A percentile compares a stretch with the other conserved stretches of the same genome.
phyloP scores from a whole-genome alignment of 1,140 invertebrate species.

The Littorina saxatilis region DNA sequence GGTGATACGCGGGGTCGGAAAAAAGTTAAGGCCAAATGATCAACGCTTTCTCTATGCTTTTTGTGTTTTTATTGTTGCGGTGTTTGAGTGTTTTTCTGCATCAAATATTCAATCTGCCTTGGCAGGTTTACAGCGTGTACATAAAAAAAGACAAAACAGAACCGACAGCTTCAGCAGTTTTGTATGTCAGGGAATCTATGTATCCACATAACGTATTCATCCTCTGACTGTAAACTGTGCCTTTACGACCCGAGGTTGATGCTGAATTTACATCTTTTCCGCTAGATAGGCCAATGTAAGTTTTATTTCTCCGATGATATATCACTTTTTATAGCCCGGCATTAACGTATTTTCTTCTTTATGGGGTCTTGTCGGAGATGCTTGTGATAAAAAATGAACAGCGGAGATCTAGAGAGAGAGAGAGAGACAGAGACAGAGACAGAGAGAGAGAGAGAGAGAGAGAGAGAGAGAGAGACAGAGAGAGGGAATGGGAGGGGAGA shows the following conservation, averaged over 20 bases:
- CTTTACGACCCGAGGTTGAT: background rate
- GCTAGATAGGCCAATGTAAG: background rate
- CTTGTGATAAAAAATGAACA: no score
- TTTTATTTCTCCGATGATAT: slow-evolving; percentile 18
- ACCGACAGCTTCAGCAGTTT: background rate
- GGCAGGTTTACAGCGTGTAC: slow-evolving; percentile 1
- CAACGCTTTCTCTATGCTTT: background rate
- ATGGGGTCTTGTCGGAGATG: background rate
- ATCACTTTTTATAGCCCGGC: slow-evolving; percentile 9
- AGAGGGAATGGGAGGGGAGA: no score
- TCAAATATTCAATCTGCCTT: background rate
- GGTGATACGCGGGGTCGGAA: background rate
- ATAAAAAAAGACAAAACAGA: background rate
- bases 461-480: background rate
- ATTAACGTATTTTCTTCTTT: slow-evolving; percentile 1
- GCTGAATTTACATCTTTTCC: slow-evolving; percentile 5
- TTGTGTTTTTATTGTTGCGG: background rate
- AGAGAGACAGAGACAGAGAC: no score
- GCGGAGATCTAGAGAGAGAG: background rate
- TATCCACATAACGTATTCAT: slow-evolving; percentile 17
- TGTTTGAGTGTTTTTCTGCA: background rate
- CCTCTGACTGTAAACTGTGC: background rate
- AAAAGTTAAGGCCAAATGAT: background rate
- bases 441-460: background rate
- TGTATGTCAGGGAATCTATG: background rate